Conservation (phyloP, 2,888 invertebrate species). For the Drosophila mimetica region DNA sequence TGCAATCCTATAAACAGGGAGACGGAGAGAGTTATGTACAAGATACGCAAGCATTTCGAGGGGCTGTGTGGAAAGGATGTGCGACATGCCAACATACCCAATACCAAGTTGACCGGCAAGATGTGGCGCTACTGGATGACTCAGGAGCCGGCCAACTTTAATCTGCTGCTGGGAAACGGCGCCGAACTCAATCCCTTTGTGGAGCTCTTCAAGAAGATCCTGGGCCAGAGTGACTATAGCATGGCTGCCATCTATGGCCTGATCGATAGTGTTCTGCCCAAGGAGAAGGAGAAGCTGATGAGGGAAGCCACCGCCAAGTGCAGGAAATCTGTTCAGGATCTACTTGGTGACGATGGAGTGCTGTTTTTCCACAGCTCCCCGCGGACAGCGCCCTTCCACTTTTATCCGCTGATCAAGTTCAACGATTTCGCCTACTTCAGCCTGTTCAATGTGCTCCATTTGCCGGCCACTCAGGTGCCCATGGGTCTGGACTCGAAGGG, state of each 20-base stretch:
- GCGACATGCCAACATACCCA: constrained; percentile 77
- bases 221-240: constrained; percentile 88
- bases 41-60: constrained; percentile 85
- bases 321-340: constrained; percentile 87
- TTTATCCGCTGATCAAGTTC: constrained; percentile 90
- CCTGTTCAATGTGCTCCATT: constrained; percentile 92
- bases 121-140: constrained; percentile 92
- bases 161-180: constrained; percentile 87
- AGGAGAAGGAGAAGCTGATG: constrained; percentile 88
- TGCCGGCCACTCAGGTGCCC: constrained; percentile 91
- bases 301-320: constrained; percentile 86
- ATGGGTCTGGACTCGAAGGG: constrained; percentile 92
- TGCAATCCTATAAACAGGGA: constrained; percentile 90
- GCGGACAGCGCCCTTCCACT: constrained; percentile 92
- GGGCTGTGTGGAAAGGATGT: constrained; percentile 79
- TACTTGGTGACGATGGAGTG: constrained; percentile 91
- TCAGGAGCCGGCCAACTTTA: constrained; percentile 88
- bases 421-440: constrained; percentile 94
- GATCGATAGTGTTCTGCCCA: constrained; percentile 88
- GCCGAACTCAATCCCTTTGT: constrained; percentile 85
- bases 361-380: constrained; percentile 93
- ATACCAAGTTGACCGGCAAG: constrained; percentile 85
- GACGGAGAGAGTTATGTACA: constrained; percentile 87
- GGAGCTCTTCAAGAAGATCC: constrained; percentile 87
- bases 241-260: constrained; percentile 89